Percentiles rank a stretch among this genome's conserved stretches.
These are phyloP conservation scores for Heptranchias perlo DNA, from an alignment of 2,113 vertebrate genomes.

Conservation along the genomic window DNA sequence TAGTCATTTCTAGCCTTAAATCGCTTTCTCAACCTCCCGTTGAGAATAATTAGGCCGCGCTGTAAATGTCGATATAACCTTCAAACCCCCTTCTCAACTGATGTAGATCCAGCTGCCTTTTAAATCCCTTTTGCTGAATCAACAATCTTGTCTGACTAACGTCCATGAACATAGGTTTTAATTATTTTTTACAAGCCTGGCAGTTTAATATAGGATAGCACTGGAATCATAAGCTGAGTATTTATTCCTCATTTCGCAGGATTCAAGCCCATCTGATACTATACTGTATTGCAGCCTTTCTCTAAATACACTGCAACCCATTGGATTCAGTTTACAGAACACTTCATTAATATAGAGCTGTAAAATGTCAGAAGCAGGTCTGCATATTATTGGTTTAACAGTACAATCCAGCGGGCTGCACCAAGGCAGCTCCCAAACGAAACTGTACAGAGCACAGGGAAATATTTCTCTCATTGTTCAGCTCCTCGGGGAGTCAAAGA, in stretches of 20 bases:
- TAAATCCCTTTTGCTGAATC: background rate
- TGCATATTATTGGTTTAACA: background rate
- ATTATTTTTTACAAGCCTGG: background rate
- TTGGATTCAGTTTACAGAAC: background rate
- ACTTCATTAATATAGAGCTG: background rate
- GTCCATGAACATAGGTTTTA: background rate
- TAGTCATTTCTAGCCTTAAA: no score
- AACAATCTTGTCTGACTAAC: background rate
- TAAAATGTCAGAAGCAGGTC: background rate
- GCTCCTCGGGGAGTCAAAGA: background rate
- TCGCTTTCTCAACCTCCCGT: background rate
- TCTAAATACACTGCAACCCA: background rate
- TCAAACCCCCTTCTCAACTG: background rate
- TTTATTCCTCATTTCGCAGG: background rate
- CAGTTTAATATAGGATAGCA: background rate
- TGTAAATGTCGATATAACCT: background rate
- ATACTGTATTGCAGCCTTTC: background rate
- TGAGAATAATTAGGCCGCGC: background rate
- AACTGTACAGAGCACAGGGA: background rate
- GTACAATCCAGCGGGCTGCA: background rate
- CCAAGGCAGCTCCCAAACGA: background rate
- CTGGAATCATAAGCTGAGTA: background rate
- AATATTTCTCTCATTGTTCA: background rate
- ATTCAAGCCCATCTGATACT: background rate
- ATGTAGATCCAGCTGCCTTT: background rate